These are phyloP conservation scores for Xenops minutus DNA, from an alignment of 2,797 vertebrate genomes.

Conservation along the genomic window DNA sequence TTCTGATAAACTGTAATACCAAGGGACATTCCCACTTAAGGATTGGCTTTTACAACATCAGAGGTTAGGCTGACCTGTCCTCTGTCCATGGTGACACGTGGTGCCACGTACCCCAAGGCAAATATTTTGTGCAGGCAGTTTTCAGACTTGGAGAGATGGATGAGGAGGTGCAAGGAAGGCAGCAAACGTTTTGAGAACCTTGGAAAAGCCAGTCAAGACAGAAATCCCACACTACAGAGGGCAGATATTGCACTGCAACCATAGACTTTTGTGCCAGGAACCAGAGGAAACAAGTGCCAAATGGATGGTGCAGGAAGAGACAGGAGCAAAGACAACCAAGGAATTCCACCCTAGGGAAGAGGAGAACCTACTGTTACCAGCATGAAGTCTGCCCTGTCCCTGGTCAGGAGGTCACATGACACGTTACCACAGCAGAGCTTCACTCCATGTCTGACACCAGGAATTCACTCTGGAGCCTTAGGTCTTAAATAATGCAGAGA, in stretches of 20 bases:
- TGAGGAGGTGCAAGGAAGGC: not conserved
- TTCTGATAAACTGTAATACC: not conserved
- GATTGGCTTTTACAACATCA: not conserved
- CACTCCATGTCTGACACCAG: not conserved
- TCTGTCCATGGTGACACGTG: not conserved
- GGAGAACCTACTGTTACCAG: not conserved
- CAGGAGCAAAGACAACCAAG: accelerated
- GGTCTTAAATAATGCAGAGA: not conserved
- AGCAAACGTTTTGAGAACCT: not conserved
- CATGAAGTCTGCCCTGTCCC: not conserved
- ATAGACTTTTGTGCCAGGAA: not conserved
- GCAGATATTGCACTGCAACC: not conserved
- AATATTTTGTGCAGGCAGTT: not conserved
- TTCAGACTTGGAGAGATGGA: not conserved
- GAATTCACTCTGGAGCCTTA: not conserved
- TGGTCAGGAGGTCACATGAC: not conserved
- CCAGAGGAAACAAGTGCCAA: not conserved
- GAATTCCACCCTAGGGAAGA: not conserved
- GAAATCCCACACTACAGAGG: not conserved
- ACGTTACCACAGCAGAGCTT: not conserved
- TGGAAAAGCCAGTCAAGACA: not conserved
- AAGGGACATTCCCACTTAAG: not conserved
- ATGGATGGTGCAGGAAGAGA: not conserved
- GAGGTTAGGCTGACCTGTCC: not conserved
- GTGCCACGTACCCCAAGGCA: not conserved